These are phyloP conservation scores for Micropoecilia bifurca DNA, from an alignment of 2,797 vertebrate genomes.

Conservation along the genomic window DNA sequence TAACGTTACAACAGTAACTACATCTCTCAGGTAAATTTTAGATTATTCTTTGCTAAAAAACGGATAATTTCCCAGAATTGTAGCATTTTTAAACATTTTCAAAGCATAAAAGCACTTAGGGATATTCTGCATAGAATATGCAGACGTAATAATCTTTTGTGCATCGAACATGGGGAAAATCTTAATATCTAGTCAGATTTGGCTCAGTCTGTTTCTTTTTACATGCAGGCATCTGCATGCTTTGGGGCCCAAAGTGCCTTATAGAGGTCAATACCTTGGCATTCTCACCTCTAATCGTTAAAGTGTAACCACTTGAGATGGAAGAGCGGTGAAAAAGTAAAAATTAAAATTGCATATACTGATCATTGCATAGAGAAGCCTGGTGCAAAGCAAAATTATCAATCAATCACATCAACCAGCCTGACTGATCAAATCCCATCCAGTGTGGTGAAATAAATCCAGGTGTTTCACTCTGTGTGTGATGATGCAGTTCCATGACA, in stretches of 20 bases:
- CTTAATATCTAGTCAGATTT: slow-evolving; percentile 9
- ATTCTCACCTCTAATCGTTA: not conserved
- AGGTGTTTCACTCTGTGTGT: not conserved
- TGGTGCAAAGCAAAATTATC: slow-evolving; percentile 56
- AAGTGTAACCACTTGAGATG: slow-evolving; percentile 6
- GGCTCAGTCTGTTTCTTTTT: slow-evolving; percentile 16
- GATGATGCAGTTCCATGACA: slow-evolving; percentile 4
- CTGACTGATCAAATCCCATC: slow-evolving; percentile 13
- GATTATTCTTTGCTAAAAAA: slow-evolving; percentile 66
- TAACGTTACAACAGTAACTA: not conserved
- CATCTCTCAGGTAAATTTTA: slow-evolving; percentile 56
- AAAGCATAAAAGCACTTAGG: slow-evolving; percentile 43
- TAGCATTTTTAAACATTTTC: not conserved
- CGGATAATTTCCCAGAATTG: slow-evolving; percentile 4
- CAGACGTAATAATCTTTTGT: not conserved
- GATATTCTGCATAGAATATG: slow-evolving; percentile 11
- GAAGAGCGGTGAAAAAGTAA: slow-evolving; percentile 25
- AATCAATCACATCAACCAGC: slow-evolving; percentile 15
- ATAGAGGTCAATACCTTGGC: not conserved
- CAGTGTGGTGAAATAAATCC: slow-evolving; percentile 10
- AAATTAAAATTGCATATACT: slow-evolving; percentile 80
- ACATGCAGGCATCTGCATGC: slow-evolving; percentile 5
- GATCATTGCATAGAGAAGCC: slow-evolving; percentile 85
- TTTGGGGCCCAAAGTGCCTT: not conserved
- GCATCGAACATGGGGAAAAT: not conserved